Percentiles rank a stretch among this genome's conserved stretches.
These are phyloP conservation scores for Papilio polyxenes DNA, from an alignment of 1,140 invertebrate species.

Conservation along the genomic window DNA sequence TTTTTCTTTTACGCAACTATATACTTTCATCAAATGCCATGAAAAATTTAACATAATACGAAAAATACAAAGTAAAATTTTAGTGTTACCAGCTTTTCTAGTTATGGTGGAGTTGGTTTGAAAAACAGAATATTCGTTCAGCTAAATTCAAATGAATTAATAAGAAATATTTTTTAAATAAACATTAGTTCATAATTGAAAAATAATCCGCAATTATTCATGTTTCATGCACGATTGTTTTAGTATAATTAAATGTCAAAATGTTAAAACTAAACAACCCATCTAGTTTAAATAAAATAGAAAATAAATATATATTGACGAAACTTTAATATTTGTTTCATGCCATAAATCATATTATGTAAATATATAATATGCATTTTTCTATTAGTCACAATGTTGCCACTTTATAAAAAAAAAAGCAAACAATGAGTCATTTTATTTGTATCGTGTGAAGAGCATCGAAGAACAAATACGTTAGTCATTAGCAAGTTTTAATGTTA, in stretches of 20 bases:
- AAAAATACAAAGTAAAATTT: not conserved
- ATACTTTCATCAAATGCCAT: not conserved
- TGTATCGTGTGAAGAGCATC: not conserved
- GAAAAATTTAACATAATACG: not conserved
- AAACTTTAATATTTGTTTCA: not conserved
- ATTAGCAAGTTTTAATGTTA: not conserved
- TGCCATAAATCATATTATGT: not conserved
- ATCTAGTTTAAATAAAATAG: not conserved
- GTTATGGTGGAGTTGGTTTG: not conserved
- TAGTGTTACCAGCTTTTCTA: not conserved
- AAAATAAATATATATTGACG: not conserved
- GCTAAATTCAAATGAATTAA: not conserved
- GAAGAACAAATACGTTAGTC: not conserved
- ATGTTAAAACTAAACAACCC: not conserved
- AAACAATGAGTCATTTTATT: conserved; percentile 5
- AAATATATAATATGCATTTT: too few species aligned
- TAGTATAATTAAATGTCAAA: not conserved
- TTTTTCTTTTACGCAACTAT: not conserved
- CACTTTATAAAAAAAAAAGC: conserved; percentile 32
- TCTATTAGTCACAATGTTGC: not conserved
- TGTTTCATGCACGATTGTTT: not conserved
- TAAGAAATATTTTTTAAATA: not conserved
- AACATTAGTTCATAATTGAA: not conserved
- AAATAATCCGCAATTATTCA: not conserved
- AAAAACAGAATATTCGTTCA: not conserved